These are phyloP conservation scores for Varanus salvator DNA, from an alignment of 2,113 vertebrate species.

Conservation along the genomic window DNA sequence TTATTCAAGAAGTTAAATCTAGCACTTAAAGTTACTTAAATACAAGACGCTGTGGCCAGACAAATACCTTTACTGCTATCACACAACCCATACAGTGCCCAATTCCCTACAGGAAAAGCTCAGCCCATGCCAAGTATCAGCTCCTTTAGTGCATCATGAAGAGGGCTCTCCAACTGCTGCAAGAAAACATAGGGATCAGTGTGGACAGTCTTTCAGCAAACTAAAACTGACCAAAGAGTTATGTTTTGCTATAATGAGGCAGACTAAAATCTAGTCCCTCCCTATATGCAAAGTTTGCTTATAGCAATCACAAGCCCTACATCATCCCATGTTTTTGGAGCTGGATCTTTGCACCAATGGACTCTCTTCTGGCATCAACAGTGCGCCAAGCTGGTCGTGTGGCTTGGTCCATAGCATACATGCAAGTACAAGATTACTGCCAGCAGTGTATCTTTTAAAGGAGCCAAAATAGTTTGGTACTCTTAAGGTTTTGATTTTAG, in stretches of 20 bases:
- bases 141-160: not conserved
- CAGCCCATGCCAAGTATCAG: not conserved
- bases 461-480: too few relatives aligned
- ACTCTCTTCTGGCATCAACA: not conserved
- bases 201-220: not conserved
- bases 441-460: not conserved
- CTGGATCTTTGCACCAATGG: not conserved
- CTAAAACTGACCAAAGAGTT: not conserved
- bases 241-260: not conserved
- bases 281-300: not conserved
- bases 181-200: not conserved
- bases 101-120: not conserved
- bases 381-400: not conserved
- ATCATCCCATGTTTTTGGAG: too few relatives aligned
- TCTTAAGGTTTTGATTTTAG: too few relatives aligned
- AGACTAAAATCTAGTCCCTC: not conserved
- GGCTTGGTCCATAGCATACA: not conserved
- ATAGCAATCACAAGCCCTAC: too few relatives aligned
- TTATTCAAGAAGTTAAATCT: not conserved
- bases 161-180: not conserved
- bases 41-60: not conserved
- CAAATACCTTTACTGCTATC: not conserved
- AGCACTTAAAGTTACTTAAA: not conserved
- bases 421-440: not conserved
- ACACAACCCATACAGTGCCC: too few relatives aligned